Conservation (phyloP, 2,113 vertebrate species). For the Mastomys natalensis region DNA sequence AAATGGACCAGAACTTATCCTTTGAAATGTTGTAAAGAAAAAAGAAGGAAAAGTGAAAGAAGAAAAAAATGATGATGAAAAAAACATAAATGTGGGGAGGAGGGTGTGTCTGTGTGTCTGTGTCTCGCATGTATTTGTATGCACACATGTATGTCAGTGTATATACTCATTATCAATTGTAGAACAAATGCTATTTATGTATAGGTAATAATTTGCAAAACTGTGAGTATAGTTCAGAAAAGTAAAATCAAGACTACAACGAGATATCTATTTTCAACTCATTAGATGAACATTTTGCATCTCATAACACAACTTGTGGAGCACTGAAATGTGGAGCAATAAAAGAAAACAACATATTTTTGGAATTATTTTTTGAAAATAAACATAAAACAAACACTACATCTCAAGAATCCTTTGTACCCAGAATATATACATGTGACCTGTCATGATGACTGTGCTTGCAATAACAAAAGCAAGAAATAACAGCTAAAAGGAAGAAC, state of each 20-base stretch:
- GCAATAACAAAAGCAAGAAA: neutral
- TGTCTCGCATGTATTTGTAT: neutral
- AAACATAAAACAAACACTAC: neutral
- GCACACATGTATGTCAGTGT: neutral
- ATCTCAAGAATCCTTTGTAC: conserved; percentile 28
- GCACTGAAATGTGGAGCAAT: neutral
- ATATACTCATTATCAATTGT: neutral
- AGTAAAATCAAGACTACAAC: neutral
- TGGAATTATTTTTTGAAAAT: conserved; percentile 35
- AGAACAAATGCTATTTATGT: neutral
- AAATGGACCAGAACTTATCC: neutral
- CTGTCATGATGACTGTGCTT: neutral
- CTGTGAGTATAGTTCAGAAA: conserved; percentile 35
- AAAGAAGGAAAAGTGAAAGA: too few species aligned
- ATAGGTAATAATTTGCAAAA: conserved; percentile 10
- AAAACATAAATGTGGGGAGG: neutral
- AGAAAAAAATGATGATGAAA: too few species aligned
- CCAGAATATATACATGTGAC: neutral
- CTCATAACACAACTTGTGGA: neutral
- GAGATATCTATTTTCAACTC: neutral
- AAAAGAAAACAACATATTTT: neutral
- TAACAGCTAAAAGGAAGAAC: neutral
- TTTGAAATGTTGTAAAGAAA: neutral
- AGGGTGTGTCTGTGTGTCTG: too few species aligned
- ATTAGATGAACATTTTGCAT: neutral